Evolutionary conservation across 2,113 vertebrate genomes (phyloP).

Genomic region (Barnardius zonarius): DNA sequence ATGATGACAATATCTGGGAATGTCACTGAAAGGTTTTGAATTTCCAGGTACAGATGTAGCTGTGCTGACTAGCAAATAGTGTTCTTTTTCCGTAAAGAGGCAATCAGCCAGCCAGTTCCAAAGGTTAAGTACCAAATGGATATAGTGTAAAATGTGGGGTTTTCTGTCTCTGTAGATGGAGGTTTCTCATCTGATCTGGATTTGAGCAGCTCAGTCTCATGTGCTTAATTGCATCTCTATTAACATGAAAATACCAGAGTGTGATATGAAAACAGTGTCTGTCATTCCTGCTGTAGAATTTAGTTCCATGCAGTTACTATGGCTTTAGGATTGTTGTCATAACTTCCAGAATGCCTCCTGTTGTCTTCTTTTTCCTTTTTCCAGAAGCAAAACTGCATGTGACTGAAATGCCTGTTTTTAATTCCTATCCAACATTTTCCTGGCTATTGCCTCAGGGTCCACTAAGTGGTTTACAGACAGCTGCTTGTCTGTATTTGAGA

Average conservation of each 20-base stretch:
- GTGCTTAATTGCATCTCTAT: background rate
- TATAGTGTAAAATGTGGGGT: accelerated
- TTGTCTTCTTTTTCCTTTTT: background rate
- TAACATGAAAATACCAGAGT: background rate
- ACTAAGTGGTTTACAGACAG: background rate
- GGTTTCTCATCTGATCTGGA: background rate
- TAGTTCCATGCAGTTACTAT: background rate
- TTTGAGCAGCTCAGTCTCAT: background rate
- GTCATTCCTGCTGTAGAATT: background rate
- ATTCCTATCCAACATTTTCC: background rate
- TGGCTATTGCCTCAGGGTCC: background rate
- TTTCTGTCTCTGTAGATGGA: background rate
- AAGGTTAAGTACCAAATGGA: accelerated
- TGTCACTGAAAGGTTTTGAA: background rate
- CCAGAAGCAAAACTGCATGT: background rate
- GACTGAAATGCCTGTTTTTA: background rate
- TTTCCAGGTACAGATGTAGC: background rate
- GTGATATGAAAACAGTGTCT: background rate
- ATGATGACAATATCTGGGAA: background rate
- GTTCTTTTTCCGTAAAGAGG: background rate
- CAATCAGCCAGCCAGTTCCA: background rate
- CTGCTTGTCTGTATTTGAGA: background rate
- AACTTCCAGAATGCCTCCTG: background rate
- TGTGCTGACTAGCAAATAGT: background rate
- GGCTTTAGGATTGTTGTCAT: background rate